Percentiles rank a stretch among this genome's conserved stretches.
These are phyloP conservation scores for Heterohyrax brucei DNA, from an alignment of 2,797 vertebrate species.

Conservation along the genomic window DNA sequence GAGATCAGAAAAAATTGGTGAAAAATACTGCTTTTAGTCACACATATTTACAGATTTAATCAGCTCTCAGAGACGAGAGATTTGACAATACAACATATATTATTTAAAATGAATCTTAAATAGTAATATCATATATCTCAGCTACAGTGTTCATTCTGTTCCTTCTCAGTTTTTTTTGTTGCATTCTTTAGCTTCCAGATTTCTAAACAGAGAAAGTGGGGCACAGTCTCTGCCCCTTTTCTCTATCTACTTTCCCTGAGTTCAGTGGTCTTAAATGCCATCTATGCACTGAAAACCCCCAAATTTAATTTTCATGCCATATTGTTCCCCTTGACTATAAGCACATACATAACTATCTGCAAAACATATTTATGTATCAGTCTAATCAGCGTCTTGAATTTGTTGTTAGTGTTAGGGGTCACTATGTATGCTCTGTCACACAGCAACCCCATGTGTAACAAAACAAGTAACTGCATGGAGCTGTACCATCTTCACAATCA, in stretches of 20 bases:
- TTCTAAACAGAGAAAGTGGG: neutral
- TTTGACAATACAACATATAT: neutral
- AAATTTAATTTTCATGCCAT: neutral
- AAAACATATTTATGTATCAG: neutral
- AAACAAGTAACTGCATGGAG: too few species aligned
- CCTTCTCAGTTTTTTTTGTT: neutral
- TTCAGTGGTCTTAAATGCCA: neutral
- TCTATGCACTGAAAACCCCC: neutral
- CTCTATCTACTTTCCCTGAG: neutral
- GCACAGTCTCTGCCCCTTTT: neutral
- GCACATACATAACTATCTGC: neutral
- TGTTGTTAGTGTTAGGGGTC: neutral
- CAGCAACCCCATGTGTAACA: too few species aligned
- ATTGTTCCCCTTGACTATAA: neutral
- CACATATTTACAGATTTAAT: neutral
- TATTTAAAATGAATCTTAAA: slow-evolving; percentile 53
- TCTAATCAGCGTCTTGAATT: neutral
- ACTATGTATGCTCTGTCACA: too few species aligned
- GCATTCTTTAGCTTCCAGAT: neutral
- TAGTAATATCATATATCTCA: neutral
- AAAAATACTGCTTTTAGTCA: neutral
- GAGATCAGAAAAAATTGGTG: neutral
- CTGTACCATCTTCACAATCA: too few species aligned
- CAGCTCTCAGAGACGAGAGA: neutral
- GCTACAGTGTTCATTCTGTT: neutral